Evolutionary conservation across 1,140 invertebrate genomes (phyloP).

Genomic region (Zaprionus ornatus): DNA sequence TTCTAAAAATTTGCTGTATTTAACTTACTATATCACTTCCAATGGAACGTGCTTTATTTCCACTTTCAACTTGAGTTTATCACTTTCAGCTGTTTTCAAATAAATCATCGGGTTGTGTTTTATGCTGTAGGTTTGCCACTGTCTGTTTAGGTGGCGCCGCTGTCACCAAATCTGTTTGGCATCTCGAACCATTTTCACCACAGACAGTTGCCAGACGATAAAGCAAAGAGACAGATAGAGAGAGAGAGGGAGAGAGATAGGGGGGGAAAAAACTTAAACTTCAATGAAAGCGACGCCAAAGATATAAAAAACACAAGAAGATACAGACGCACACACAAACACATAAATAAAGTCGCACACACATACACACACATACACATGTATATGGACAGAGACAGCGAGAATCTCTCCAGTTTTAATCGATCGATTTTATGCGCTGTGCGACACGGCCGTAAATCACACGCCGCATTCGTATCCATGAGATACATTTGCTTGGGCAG

Average conservation of each 20-base stretch:
- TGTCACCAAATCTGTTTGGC: conserved; percentile 68
- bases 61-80: conserved; percentile 6
- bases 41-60: background rate
- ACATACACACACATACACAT: background rate
- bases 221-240: conserved; percentile 24
- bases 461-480: conserved; percentile 56
- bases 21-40: background rate
- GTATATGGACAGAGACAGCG: conserved; percentile 3
- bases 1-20: background rate
- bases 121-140: background rate
- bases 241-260: background rate
- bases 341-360: conserved; percentile 31
- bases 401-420: conserved; percentile 52
- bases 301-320: conserved; percentile 26
- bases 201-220: conserved; percentile 68
- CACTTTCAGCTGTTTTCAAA: conserved; percentile 13
- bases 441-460: conserved; percentile 76
- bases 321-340: conserved; percentile 30
- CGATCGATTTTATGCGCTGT: conserved; percentile 76
- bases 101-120: conserved; percentile 40
- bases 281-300: conserved; percentile 73
- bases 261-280: conserved; percentile 43
- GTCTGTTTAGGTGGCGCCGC: conserved; percentile 40
- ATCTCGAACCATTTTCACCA: conserved; percentile 58
- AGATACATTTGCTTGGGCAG: conserved; percentile 28